A percentile compares a stretch with the other conserved stretches of the same genome.
Evolutionary conservation across 2,888 invertebrate species (phyloP).

Genomic region (Himalopsyche tibetana): DNA sequence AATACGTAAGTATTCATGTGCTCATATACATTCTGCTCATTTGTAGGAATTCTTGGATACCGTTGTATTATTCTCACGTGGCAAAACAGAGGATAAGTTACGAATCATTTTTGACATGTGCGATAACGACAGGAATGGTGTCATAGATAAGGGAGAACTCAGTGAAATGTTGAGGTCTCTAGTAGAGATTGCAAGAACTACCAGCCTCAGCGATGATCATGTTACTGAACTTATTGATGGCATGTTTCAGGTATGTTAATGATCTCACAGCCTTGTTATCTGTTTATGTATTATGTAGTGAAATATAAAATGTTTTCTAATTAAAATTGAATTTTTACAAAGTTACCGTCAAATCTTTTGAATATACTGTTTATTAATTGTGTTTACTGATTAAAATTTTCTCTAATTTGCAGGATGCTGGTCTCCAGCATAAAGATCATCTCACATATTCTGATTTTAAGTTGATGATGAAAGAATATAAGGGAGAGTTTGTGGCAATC

Average conservation of each 20-base stretch:
- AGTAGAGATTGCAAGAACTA: conserved; percentile 94
- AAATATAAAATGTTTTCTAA: no score
- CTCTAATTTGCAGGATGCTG: conserved; percentile 82
- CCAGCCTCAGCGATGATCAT: conserved; percentile 91
- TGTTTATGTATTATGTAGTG: no score
- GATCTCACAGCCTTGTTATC: no score
- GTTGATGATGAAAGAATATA: conserved; percentile 97
- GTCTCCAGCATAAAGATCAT: conserved; percentile 92
- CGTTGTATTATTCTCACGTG: conserved; percentile 92
- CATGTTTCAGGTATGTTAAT: conserved; percentile 85
- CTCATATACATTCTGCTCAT: conserved; percentile 50
- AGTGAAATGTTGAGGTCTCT: conserved; percentile 95
- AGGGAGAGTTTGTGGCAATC: conserved; percentile 95
- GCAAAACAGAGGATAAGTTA: conserved; percentile 94
- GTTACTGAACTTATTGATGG: conserved; percentile 95
- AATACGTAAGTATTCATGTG: no score
- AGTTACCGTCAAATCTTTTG: no score
- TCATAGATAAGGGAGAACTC: conserved; percentile 94
- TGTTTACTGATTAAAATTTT: no score
- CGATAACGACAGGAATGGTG: conserved; percentile 94
- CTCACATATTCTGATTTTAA: conserved; percentile 95
- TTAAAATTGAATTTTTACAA: no score
- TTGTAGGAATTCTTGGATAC: conserved; percentile 93
- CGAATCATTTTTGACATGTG: conserved; percentile 98
- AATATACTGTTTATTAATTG: conserved; percentile 63